These are phyloP conservation scores for Polia nebulosa DNA, from an alignment of 2,888 invertebrate species.

Conservation along the genomic window DNA sequence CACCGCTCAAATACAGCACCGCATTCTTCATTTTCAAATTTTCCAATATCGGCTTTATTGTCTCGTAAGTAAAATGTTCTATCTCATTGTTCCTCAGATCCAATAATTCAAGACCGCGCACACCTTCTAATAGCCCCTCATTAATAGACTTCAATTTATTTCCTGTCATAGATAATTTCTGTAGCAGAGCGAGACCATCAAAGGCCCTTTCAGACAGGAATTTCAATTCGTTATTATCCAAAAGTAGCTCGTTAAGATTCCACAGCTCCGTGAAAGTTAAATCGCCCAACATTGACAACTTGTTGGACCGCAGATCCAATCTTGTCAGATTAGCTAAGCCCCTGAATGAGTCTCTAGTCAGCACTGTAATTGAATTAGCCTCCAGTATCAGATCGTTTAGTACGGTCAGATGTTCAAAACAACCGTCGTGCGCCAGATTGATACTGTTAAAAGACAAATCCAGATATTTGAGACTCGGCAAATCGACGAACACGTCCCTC, in stretches of 20 bases:
- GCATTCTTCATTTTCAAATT: constrained; percentile 92
- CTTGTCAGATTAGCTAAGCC: constrained; percentile 94
- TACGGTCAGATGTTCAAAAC: constrained; percentile 94
- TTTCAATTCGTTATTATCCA: constrained; percentile 94
- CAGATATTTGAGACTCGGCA: constrained; percentile 94
- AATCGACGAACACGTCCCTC: constrained; percentile 94
- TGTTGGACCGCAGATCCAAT: constrained; percentile 94
- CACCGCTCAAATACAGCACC: constrained; percentile 87
- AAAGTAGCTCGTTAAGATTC: constrained; percentile 93
- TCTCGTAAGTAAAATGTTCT: constrained; percentile 94
- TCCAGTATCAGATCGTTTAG: constrained; percentile 95
- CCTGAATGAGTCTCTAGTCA: constrained; percentile 94
- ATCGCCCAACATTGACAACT: constrained; percentile 95
- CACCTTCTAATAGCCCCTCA: constrained; percentile 93
- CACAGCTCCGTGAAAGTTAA: constrained; percentile 95
- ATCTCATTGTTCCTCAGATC: constrained; percentile 95
- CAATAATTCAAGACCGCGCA: constrained; percentile 94
- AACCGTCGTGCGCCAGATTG: constrained; percentile 95
- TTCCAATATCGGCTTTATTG: constrained; percentile 94
- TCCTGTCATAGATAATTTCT: constrained; percentile 94
- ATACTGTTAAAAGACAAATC: constrained; percentile 97
- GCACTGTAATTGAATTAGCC: constrained; percentile 93
- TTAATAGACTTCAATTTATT: constrained; percentile 94
- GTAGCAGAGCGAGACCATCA: constrained; percentile 93
- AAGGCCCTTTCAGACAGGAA: constrained; percentile 95